Percentiles rank a stretch among this genome's conserved stretches.
Evolutionary conservation across 1,140 invertebrate species (phyloP).

Genomic region (Neocloeon triangulifer): DNA sequence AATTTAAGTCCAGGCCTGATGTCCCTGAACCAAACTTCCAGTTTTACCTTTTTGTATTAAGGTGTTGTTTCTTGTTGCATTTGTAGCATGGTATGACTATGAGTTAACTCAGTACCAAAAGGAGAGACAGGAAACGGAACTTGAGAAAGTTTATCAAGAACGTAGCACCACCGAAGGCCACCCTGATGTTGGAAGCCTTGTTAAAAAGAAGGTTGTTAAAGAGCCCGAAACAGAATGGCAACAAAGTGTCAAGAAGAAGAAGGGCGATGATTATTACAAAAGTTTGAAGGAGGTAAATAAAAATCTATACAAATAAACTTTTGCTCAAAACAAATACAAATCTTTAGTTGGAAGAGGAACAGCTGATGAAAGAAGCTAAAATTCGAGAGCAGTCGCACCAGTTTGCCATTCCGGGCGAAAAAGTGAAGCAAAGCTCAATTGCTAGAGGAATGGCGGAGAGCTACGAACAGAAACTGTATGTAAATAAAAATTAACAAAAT

Average conservation of each 20-base stretch:
- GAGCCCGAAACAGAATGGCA: slow-evolving; percentile 66
- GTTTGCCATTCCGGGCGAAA: slow-evolving; percentile 63
- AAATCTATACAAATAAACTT: background rate
- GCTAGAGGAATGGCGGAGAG: slow-evolving; percentile 70
- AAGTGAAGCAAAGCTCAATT: slow-evolving; percentile 44
- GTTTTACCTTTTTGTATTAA: no score
- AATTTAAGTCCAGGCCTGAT: no score
- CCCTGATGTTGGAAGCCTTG: slow-evolving; percentile 25
- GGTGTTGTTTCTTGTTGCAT: no score
- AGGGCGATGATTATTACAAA: slow-evolving; percentile 57
- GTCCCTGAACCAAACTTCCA: no score
- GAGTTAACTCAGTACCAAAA: slow-evolving; percentile 64
- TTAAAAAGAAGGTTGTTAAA: slow-evolving; percentile 39
- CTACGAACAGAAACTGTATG: slow-evolving; percentile 65
- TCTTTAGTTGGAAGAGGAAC: slow-evolving; percentile 48
- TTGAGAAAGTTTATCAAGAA: slow-evolving; percentile 72
- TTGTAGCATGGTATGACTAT: slow-evolving; percentile 76
- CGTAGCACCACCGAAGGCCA: slow-evolving; percentile 40
- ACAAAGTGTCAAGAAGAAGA: slow-evolving; percentile 54
- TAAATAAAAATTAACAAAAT: slow-evolving; percentile 13
- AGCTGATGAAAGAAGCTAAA: slow-evolving; percentile 57
- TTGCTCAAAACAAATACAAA: background rate
- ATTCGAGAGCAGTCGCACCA: slow-evolving; percentile 54
- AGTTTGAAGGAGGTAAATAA: slow-evolving; percentile 41
- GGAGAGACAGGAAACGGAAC: slow-evolving; percentile 59